phyloP scores from a whole-genome alignment of 2,113 vertebrate genomes.

The Aptenodytes forsteri region DNA sequence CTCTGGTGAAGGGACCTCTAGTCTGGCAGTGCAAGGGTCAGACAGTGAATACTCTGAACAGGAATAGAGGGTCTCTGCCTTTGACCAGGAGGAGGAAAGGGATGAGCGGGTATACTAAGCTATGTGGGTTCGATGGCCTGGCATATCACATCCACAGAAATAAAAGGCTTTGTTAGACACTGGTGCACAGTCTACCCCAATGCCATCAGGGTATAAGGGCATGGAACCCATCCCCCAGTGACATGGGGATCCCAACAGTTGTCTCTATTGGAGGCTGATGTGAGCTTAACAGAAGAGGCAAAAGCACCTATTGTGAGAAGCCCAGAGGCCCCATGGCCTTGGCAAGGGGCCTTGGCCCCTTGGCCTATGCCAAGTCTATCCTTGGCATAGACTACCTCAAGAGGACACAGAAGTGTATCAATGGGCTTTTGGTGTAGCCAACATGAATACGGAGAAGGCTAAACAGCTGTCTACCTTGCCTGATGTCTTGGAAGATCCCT shows the following conservation, averaged over 20 bases:
- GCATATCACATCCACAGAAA: background rate
- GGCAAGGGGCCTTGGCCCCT: no score
- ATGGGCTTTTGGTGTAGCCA: background rate
- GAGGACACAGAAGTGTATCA: background rate
- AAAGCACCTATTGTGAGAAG: background rate
- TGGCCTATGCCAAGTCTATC: background rate
- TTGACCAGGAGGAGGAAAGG: background rate
- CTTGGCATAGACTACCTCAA: background rate
- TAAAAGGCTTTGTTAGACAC: background rate
- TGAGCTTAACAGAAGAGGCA: background rate
- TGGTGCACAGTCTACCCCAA: background rate
- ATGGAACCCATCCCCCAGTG: background rate
- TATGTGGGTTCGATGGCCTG: background rate
- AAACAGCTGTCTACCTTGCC: background rate
- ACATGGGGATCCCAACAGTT: background rate
- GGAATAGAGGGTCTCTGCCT: background rate
- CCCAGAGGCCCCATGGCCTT: background rate
- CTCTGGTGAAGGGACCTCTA: background rate
- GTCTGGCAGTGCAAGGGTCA: background rate
- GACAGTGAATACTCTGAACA: background rate
- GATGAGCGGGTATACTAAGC: background rate
- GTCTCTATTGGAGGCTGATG: background rate
- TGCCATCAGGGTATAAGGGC: background rate
- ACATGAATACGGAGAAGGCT: background rate
- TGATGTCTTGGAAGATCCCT: background rate